Conservation (phyloP, 2,888 invertebrate genomes). For the Arctia plantaginis region DNA sequence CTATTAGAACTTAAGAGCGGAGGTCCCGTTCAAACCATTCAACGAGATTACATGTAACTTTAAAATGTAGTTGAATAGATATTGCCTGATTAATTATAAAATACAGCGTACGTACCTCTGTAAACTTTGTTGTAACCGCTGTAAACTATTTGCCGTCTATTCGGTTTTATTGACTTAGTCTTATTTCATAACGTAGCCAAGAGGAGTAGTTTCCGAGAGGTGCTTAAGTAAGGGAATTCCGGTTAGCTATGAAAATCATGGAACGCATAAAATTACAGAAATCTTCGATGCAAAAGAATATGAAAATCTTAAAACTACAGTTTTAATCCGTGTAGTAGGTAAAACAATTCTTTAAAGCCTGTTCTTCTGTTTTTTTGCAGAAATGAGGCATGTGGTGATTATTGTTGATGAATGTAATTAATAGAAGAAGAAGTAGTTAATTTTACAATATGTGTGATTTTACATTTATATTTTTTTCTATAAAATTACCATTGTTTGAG, state of each 20-base stretch:
- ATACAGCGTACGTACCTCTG: constrained; percentile 30
- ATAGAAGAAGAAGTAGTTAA: no score
- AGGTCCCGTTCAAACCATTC: constrained; percentile 48
- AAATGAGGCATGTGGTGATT: no score
- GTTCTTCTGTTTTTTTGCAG: no score
- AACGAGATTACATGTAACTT: constrained; percentile 69
- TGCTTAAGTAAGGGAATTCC: neutral
- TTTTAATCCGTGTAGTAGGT: no score
- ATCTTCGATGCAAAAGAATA: no score
- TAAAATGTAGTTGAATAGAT: constrained; percentile 62
- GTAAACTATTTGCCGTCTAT: neutral
- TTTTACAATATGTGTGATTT: no score
- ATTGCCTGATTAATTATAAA: constrained; percentile 52
- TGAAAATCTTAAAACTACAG: no score
- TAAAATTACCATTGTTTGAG: no score
- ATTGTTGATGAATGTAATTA: no score
- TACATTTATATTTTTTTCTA: no score
- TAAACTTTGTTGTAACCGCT: neutral
- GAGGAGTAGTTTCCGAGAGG: neutral
- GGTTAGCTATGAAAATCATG: neutral
- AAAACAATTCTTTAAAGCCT: no score
- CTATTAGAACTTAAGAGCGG: constrained; percentile 17
- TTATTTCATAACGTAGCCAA: neutral
- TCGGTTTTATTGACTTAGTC: neutral
- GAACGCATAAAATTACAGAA: neutral